phyloP scores from a whole-genome alignment of 2,113 vertebrate species.

The Glareola pratincola region DNA sequence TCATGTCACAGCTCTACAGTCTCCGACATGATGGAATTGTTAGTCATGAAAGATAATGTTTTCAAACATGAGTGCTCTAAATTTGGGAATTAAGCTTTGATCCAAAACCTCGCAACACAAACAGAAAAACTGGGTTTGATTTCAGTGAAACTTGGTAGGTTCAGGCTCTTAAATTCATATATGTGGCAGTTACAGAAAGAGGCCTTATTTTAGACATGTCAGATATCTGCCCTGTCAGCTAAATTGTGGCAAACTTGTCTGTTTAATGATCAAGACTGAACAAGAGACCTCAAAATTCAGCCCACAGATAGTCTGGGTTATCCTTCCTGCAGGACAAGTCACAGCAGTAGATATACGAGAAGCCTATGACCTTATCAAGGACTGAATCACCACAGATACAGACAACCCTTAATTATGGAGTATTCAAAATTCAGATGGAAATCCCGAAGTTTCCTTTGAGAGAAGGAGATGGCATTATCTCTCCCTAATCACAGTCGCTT shows the following conservation, averaged over 20 bases:
- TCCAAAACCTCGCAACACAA: neutral
- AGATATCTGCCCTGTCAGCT: neutral
- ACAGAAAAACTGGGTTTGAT: neutral
- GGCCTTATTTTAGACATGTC: neutral
- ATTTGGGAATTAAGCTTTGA: neutral
- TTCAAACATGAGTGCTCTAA: neutral
- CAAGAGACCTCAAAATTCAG: neutral
- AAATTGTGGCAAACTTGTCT: neutral
- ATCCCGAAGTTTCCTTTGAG: neutral
- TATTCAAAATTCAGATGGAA: neutral
- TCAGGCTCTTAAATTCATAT: neutral
- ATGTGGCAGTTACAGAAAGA: neutral
- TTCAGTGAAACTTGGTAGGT: neutral
- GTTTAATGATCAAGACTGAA: neutral
- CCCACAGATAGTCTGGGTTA: neutral
- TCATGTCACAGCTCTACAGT: neutral
- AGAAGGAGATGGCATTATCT: neutral
- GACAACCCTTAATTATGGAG: neutral
- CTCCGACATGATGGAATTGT: neutral
- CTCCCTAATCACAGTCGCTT: neutral
- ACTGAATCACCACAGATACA: neutral
- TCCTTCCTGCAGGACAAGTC: neutral
- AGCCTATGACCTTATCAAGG: neutral
- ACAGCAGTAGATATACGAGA: neutral
- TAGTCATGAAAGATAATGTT: neutral